A percentile compares a stretch with the other conserved stretches of the same genome.
Evolutionary conservation across 2,113 vertebrate species (phyloP).

Genomic region (Tricholaema leucomelas): DNA sequence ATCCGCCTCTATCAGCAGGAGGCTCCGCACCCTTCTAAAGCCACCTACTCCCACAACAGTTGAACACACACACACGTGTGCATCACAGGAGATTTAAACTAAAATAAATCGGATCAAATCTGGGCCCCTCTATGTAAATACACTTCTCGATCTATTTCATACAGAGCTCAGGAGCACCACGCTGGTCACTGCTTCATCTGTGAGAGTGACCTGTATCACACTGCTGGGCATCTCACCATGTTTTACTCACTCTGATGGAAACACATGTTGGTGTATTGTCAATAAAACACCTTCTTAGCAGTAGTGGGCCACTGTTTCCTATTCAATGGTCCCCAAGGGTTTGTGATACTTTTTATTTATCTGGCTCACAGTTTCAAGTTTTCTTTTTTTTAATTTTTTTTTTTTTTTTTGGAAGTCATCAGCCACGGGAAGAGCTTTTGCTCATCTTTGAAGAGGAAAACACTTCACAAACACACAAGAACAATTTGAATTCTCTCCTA

Average conservation of each 20-base stretch:
- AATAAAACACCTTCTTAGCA: slow-evolving; percentile 94
- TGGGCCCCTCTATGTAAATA: not conserved
- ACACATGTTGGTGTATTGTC: slow-evolving; percentile 78
- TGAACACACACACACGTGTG: not conserved
- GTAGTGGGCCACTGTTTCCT: slow-evolving; percentile 89
- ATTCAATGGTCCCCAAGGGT: slow-evolving; percentile 90
- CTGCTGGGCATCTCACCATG: slow-evolving; percentile 12
- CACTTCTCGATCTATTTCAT: not conserved
- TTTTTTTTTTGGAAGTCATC: not conserved
- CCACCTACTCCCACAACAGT: not conserved
- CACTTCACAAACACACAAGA: not conserved
- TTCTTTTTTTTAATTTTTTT: slow-evolving; percentile 40
- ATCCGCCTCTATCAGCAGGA: slow-evolving; percentile 22
- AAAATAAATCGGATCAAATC: slow-evolving; percentile 19
- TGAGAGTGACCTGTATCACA: slow-evolving; percentile 42
- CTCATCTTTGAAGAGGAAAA: not conserved
- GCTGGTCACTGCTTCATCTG: not conserved
- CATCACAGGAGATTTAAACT: not conserved
- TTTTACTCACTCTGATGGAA: slow-evolving; percentile 75
- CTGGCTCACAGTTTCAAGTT: slow-evolving; percentile 62
- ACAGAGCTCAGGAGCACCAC: slow-evolving; percentile 12
- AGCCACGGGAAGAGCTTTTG: not conserved
- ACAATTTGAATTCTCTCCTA: not conserved
- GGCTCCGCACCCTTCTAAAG: not conserved
- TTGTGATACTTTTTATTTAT: slow-evolving; percentile 85